Conservation (phyloP, 2,113 vertebrate species). For the Tonatia bakeri region DNA sequence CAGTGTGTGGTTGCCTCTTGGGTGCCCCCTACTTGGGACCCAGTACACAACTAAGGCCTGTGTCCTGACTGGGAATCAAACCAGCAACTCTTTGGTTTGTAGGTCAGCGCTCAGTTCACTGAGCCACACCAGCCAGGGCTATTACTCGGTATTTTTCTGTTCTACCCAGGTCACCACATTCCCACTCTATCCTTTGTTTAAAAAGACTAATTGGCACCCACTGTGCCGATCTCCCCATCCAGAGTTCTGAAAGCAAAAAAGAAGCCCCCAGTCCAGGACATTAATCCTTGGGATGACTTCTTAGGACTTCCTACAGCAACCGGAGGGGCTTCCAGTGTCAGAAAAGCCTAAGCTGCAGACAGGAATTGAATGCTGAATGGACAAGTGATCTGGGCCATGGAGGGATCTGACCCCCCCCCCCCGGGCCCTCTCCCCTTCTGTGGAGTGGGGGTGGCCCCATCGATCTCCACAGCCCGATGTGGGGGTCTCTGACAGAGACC, state of each 20-base stretch:
- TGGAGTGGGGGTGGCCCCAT: neutral
- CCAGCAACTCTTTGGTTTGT: too few relatives aligned
- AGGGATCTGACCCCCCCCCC: accelerated
- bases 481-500: too few relatives aligned
- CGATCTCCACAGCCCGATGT: too few relatives aligned
- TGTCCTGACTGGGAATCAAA: too few relatives aligned
- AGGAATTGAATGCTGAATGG: too few relatives aligned
- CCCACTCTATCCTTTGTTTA: neutral
- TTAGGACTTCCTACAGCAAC: neutral
- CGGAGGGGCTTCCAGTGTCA: neutral
- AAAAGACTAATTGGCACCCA: neutral
- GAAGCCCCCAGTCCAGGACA: neutral
- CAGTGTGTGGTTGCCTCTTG: too few relatives aligned
- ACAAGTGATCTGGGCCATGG: neutral
- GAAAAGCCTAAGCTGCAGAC: neutral
- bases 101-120: too few relatives aligned
- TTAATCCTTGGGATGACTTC: neutral
- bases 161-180: neutral
- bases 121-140: too few relatives aligned
- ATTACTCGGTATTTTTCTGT: neutral
- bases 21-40: too few relatives aligned
- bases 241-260: neutral
- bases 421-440: neutral
- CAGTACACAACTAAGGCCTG: too few relatives aligned
- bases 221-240: neutral